phyloP scores from a whole-genome alignment of 2,888 invertebrate genomes.

The Eupsilia transversa region DNA sequence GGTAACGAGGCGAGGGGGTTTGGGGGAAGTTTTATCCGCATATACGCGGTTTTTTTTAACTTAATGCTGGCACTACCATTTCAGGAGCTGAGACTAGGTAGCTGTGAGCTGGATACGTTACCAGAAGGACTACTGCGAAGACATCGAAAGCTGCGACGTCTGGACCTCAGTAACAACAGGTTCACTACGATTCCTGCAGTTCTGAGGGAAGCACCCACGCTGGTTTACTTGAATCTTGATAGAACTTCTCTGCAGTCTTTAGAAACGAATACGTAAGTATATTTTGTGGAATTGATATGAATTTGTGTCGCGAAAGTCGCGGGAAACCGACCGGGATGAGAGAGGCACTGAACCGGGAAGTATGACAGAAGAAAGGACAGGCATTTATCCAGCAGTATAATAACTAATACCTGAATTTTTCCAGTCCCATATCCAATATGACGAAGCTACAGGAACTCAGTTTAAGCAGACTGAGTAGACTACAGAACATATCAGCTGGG shows the following conservation, averaged over 20 bases:
- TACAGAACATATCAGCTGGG: slow-evolving; percentile 89
- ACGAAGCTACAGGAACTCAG: slow-evolving; percentile 91
- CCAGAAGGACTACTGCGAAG: slow-evolving; percentile 91
- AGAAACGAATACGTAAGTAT: slow-evolving; percentile 77
- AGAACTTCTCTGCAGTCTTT: slow-evolving; percentile 91
- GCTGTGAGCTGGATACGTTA: slow-evolving; percentile 90
- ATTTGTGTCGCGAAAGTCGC: not conserved
- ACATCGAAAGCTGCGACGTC: slow-evolving; percentile 89
- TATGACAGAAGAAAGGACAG: not conserved
- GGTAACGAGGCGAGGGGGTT: too few species aligned
- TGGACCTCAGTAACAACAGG: slow-evolving; percentile 92
- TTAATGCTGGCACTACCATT: not conserved
- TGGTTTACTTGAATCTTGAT: slow-evolving; percentile 91
- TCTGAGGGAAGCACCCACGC: slow-evolving; percentile 87
- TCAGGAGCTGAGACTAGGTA: slow-evolving; percentile 92
- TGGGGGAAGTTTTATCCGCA: too few species aligned
- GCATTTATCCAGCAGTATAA: too few species aligned
- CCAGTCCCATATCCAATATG: slow-evolving; percentile 90
- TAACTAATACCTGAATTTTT: too few species aligned
- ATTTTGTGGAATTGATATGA: not conserved
- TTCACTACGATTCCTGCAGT: slow-evolving; percentile 90
- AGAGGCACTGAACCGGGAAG: not conserved
- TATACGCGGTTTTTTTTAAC: not conserved
- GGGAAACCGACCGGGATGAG: not conserved
- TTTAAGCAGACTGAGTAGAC: slow-evolving; percentile 91